Evolutionary conservation across 2,888 invertebrate genomes (phyloP), one percentile per base, ranked within the genome.

Genomic region (Cosmia trapezina): DNA sequence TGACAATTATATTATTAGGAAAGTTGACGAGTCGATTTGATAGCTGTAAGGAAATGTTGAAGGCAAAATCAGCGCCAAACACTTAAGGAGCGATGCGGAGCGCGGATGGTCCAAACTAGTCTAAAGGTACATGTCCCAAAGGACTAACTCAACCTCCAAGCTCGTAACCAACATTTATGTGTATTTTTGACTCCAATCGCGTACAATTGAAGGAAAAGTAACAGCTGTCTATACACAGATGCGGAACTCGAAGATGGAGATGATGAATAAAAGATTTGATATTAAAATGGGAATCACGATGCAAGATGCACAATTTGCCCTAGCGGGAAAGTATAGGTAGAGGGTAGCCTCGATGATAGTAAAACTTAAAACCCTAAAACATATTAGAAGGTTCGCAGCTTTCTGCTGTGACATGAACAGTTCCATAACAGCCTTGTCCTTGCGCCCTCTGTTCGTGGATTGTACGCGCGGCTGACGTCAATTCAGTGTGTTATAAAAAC

Each of bases 401-500:
- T n/a, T 54, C 17, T 51, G 43, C 17, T 47, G 19, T 47, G 33
- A 33, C 45, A 57, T 47, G 9, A 22, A 54, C 28, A 51, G 49
- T 33, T 65, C 45, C 4, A 41, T 49, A 74, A 60, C 49, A 59
- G 12, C 14, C 19, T 63, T 70, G 60, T 70, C 41, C 12, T 33
- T 43, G 51, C 57, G 37, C 43, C 47, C 37, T 47, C 59, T 54
- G n/a, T 22, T 43, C 45, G 41, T 14, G 11, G 49, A 43, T 22
- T 6, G 41, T 53, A 37, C 45, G 62, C 43, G 66, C n/a, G 53
- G 45, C 47, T 91, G 90, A 84, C 89, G 88, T 89, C 91, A 87
- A 89, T 91, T 87, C 87, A 79, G 89, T 87, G 88, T 88, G 92
- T 90, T 92, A 93, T 92, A 94, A 93, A 94, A 94, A 94, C 85